Base-by-base conservation (phyloP, 2,113 vertebrate species). In the Zosterops pallidus region DNA sequence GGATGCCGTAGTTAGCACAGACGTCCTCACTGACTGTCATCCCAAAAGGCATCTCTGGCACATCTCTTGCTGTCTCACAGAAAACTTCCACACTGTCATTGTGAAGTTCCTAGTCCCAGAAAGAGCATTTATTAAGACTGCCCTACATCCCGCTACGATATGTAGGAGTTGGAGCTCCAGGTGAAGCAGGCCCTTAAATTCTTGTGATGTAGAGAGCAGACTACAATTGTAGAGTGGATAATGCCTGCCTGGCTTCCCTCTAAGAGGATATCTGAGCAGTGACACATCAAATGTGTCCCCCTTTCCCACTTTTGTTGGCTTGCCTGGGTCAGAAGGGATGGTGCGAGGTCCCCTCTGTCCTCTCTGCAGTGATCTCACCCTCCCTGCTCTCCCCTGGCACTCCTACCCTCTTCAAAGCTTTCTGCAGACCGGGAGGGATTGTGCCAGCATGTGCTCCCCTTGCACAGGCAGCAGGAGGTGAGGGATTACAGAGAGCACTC, bases 21-120 rank as follows among this genome's bases (percentile, higher is more conserved):
- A 98, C 29, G 0, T 98, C 95, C 49, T 96, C 29, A 2, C 96
- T 98, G 78, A 89, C 80, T 37, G 98, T 98, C 74, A 98, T 95
- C 71, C 96, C 98, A 37, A 99, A 99, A 7, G 94, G 96, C 42
- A 99, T 68, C 57, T 99, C 98, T 23, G 99, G 98, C 52, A 98
- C 98, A 5, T 99, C 98, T 70, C 97, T 96, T 10, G 98, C 98
- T 1, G 94, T 89, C 1, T 98, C 96, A 19, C 97, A 97, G 95
- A 99, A 99, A 65, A 97, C 59, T 57, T 98, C 97, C 69, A 97
- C 91, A 4, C 89, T 94, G 33, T 96, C 97, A 5, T 91, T 95
- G 33, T 98, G 92, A 86, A 98, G 95, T 44, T 99, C 98, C 99
- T 99, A 75, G 91, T 93, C 31, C 63, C 56, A 90, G 65, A 95